Conservation (phyloP, 2,113 vertebrate species). For the Rousettus leschenaultii region DNA sequence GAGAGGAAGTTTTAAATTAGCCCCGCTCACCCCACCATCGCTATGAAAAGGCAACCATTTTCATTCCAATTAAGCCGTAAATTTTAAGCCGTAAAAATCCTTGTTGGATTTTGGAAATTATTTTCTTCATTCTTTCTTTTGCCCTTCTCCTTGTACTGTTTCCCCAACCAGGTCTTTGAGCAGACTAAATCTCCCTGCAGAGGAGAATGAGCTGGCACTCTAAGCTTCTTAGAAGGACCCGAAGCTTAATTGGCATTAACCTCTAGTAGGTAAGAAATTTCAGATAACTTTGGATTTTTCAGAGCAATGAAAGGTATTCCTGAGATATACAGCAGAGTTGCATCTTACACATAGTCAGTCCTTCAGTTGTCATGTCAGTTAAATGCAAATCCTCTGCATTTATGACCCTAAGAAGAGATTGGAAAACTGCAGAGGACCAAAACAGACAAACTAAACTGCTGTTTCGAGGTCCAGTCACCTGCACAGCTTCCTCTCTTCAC, state of each 20-base stretch:
- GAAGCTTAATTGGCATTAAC: slow-evolving; percentile 6
- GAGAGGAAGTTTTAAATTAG: slow-evolving; percentile 57
- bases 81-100: too few relatives aligned
- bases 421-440: neutral
- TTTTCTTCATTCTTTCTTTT: slow-evolving; percentile 20
- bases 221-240: neutral
- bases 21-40: neutral
- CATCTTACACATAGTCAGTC: neutral
- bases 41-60: slow-evolving; percentile 47
- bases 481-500: neutral
- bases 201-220: neutral
- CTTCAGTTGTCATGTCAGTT: neutral
- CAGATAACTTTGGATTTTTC: neutral
- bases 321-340: neutral
- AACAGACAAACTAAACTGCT: neutral
- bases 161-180: neutral
- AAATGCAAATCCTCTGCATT: neutral
- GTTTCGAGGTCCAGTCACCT: neutral
- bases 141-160: neutral
- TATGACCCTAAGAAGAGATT: neutral
- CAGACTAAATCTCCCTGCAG: neutral
- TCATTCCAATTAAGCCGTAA: slow-evolving; percentile 62
- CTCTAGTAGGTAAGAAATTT: neutral
- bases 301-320: neutral
- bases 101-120: slow-evolving; percentile 35